Conservation (phyloP, 2,888 invertebrate species). For the Eilema caniola region DNA sequence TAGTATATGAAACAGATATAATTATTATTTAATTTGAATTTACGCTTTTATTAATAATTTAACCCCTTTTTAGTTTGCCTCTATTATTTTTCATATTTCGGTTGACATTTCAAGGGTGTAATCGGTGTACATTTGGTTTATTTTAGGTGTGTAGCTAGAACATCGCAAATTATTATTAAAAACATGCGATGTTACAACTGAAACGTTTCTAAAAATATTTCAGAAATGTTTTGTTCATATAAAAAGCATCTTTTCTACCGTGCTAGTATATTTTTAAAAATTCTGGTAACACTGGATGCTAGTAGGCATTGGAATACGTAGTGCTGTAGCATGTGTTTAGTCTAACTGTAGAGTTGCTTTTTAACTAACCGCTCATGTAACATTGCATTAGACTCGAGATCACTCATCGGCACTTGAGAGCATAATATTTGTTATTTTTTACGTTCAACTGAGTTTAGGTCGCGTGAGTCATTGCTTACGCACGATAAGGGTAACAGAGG, state of each 20-base stretch:
- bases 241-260: not conserved
- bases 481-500: conserved; percentile 48
- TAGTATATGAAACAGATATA: not conserved
- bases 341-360: conserved; percentile 41
- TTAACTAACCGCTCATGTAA: conserved; percentile 61
- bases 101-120: not conserved
- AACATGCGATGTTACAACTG: not conserved
- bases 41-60: conserved; percentile 17
- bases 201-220: not conserved
- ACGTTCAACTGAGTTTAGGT: conserved; percentile 52
- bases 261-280: conserved; percentile 7
- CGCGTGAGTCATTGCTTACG: conserved; percentile 55
- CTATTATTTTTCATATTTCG: not conserved
- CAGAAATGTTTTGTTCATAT: not conserved
- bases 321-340: conserved; percentile 49
- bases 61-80: conserved; percentile 12
- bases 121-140: not conserved
- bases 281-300: conserved; percentile 17
- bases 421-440: conserved; percentile 56
- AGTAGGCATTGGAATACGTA: conserved; percentile 26
- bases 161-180: not conserved
- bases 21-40: not conserved
- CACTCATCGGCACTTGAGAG: conserved; percentile 64
- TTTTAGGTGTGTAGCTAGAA: not conserved
- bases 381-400: conserved; percentile 59